Percentiles rank a stretch among this genome's conserved stretches.
Evolutionary conservation across 2,888 invertebrate genomes (phyloP).

Genomic region (Drosophila macrospina): DNA sequence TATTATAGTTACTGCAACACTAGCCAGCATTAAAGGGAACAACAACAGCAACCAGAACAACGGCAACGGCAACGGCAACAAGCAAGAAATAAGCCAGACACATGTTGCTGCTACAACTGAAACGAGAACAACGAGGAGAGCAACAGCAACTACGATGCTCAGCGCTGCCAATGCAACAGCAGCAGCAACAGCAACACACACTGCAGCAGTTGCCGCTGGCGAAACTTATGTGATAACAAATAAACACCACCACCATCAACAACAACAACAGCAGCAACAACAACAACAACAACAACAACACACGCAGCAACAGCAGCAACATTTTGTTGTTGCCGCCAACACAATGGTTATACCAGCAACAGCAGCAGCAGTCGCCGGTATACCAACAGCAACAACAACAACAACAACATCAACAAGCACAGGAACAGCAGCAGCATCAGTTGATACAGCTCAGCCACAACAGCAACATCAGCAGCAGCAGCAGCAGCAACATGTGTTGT

Average conservation of each 20-base stretch:
- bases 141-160: slow-evolving; percentile 68
- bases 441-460: slow-evolving; percentile 57
- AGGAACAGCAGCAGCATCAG: slow-evolving; percentile 58
- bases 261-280: slow-evolving; percentile 44
- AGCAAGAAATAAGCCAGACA: slow-evolving; percentile 54
- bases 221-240: slow-evolving; percentile 78
- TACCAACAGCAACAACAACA: slow-evolving; percentile 86
- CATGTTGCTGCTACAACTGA: slow-evolving; percentile 72
- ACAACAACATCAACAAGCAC: slow-evolving; percentile 80
- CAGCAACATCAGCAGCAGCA: slow-evolving; percentile 85
- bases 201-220: slow-evolving; percentile 62
- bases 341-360: slow-evolving; percentile 82
- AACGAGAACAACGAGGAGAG: slow-evolving; percentile 52
- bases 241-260: slow-evolving; percentile 60
- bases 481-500: slow-evolving; percentile 91
- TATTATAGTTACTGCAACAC: slow-evolving; percentile 20
- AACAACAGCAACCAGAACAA: slow-evolving; percentile 16
- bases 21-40: slow-evolving; percentile 10
- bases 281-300: slow-evolving; percentile 55
- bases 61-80: slow-evolving; percentile 39
- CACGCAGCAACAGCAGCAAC: slow-evolving; percentile 55
- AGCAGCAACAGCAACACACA: slow-evolving; percentile 45
- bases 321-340: slow-evolving; percentile 75
- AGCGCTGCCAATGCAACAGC: slow-evolving; percentile 74
- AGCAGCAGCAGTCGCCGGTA: slow-evolving; percentile 83